Base-by-base conservation (phyloP, 1,140 invertebrate genomes). In the Eumaeus atala region DNA sequence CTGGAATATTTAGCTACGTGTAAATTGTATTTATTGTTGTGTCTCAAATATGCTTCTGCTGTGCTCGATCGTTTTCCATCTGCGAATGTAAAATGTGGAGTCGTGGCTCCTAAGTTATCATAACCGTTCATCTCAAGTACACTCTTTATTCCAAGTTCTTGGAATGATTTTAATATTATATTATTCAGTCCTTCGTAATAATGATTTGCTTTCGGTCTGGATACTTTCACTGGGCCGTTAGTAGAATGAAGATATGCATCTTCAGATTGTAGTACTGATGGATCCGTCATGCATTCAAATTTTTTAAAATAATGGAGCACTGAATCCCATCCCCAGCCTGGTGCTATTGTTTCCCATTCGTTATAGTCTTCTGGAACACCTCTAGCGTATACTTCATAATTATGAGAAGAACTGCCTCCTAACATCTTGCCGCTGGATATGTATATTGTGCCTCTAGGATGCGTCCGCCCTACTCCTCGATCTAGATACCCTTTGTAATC, bases 271-370 rank as follows among this genome's bases (percentile, higher is more conserved):
- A 76, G 61, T 2, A 86, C 62, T 7, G 58, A 44, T 7, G 58
- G 36, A 58, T 86, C 82, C 12, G 63, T 77, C 75, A 86, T 77
- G 6, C 57, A 53, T 74, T 86, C 80, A 9, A 81, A 52, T 61
- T 82, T 86, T 51, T 83, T 86, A 55, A 75, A 86, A 51, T 84
- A 83, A 21, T 67, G 55, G 1, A 86, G 72, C 11, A 92, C 90
- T 17, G 93, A 91, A 1, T 93, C 88, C 86, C 94, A 97, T 6
- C 91, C 89, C 96, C 96, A 97, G 0, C 93, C 93, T 0, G 88
- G 85, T 0, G 65, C 90, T 61, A 59, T 60, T 61, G 68, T 61
- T 76, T 69, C 77, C 94, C 94, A 96, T 4, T 89, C 71, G 64
- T 96, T 92, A 63, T 93, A 96, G 73, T 96, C 94, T 44, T 84